A percentile compares a stretch with the other conserved stretches of the same genome.
Evolutionary conservation across 2,888 invertebrate genomes (phyloP).

Genomic region (Eilema depressum): DNA sequence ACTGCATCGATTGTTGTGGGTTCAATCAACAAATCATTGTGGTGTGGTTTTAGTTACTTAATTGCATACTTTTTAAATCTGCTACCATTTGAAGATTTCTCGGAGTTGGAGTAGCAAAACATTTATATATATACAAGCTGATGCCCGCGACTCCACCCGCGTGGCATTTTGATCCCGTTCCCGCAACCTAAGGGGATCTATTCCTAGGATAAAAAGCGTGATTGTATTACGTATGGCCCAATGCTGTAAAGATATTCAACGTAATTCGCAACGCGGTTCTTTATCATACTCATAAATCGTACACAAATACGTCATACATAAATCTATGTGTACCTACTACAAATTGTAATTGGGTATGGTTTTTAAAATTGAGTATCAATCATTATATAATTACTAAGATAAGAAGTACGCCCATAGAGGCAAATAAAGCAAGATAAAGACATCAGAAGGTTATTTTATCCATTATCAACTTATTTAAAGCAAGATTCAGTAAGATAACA

Average conservation of each 20-base stretch:
- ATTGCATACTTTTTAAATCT: neutral
- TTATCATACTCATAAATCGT: neutral
- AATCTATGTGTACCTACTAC: no score
- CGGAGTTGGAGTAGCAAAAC: neutral
- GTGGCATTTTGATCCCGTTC: no score
- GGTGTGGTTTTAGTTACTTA: neutral
- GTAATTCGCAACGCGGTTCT: neutral
- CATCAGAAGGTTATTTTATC: slow-evolving; percentile 49
- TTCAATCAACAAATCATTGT: neutral
- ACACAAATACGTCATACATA: slow-evolving; percentile 2
- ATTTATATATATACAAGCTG: no score
- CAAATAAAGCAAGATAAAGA: slow-evolving; percentile 38
- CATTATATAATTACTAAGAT: slow-evolving; percentile 26
- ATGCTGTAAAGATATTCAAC: neutral
- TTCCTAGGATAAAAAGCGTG: no score
- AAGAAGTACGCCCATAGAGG: slow-evolving; percentile 25
- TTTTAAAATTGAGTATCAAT: neutral
- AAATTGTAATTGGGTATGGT: no score
- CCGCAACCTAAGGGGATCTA: no score
- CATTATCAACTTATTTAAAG: slow-evolving; percentile 51
- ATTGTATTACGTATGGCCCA: neutral
- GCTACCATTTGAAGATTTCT: neutral
- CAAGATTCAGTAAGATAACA: slow-evolving; percentile 56
- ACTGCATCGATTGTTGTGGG: neutral
- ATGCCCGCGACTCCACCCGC: no score